A percentile compares a stretch with the other conserved stretches of the same genome.
Evolutionary conservation across 2,797 vertebrate species (phyloP).

Genomic region (Helarctos malayanus): DNA sequence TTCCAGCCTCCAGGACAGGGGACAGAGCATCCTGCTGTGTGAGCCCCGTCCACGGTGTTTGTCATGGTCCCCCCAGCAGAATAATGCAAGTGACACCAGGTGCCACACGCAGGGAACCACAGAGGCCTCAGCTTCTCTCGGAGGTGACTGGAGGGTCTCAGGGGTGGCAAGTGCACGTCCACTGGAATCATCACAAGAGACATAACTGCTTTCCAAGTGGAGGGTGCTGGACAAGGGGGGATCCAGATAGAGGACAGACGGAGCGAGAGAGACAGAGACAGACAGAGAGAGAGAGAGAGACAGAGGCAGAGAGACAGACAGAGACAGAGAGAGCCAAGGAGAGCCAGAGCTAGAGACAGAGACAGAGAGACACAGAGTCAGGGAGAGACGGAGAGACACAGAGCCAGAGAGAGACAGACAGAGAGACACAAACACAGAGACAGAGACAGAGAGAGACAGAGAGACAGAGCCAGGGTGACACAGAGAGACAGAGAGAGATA

Average conservation of each 20-base stretch:
- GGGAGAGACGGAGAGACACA: no score
- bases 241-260: not conserved
- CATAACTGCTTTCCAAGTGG: not conserved
- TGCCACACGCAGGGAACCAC: not conserved
- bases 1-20: not conserved
- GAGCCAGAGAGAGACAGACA: no score
- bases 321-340: no score
- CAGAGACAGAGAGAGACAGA: not conserved
- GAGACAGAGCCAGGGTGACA: no score
- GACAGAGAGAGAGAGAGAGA: no score
- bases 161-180: not conserved
- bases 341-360: no score
- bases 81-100: not conserved
- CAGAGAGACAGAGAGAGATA: not conserved
- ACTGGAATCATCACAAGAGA: not conserved
- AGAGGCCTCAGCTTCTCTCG: not conserved
- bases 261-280: not conserved
- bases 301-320: not conserved
- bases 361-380: no score
- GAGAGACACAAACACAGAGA: not conserved
- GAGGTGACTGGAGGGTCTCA: not conserved
- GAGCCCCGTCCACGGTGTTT: not conserved
- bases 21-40: no score
- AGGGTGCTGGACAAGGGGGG: not conserved
- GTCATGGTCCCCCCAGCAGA: not conserved